Evolutionary conservation across 2,797 vertebrate species (phyloP), one percentile per base, ranked within the genome.

Genomic region (Neosilurus hyrtlii): DNA sequence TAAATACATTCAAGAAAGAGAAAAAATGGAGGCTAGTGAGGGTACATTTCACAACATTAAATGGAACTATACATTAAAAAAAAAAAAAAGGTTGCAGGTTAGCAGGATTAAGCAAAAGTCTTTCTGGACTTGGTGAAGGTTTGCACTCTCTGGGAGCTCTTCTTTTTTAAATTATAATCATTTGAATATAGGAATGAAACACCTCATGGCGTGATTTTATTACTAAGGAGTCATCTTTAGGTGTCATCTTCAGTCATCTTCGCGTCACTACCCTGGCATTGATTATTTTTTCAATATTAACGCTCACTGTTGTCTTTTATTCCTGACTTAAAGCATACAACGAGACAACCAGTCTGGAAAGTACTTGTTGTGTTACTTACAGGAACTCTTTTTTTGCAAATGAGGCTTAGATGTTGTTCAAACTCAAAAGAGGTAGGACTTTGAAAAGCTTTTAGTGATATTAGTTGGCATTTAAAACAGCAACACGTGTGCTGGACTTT

Each of bases 381-480:
- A 30, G 71, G 52, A 74, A 74, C 52, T 18, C 54, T 59, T 5
- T 37, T 74, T 37, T 74, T 59, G 26, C 56, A 65, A 30, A 56
- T 43, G 54, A 56, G 49, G 49, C 57, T 12, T 18, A 72, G 68
- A 43, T 83, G 66, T 71, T 83, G 62, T 67, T 78, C 14, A 22
- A 11, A 56, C 70, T 30, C 22, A 30, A 57, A 22, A 7, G 43
- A 51, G 82, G 16, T n/a, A 43, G 56, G 56, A 59, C 37, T 84
- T 63, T 81, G 43, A n/a, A 80, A 62, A 26, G 18, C 26, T 52
- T 59, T 35, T 85, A 73, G 66, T 82, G 84, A 72, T 85, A 82
- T 82, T 85, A 85, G 80, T 57, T 85, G 80, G 74, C 80, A 82
- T 79, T 79, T 84, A 68, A 81, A 86, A 70, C 35, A 61, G 30